Conservation (phyloP, 2,888 invertebrate genomes). For the Lasioglossum marginatum region DNA sequence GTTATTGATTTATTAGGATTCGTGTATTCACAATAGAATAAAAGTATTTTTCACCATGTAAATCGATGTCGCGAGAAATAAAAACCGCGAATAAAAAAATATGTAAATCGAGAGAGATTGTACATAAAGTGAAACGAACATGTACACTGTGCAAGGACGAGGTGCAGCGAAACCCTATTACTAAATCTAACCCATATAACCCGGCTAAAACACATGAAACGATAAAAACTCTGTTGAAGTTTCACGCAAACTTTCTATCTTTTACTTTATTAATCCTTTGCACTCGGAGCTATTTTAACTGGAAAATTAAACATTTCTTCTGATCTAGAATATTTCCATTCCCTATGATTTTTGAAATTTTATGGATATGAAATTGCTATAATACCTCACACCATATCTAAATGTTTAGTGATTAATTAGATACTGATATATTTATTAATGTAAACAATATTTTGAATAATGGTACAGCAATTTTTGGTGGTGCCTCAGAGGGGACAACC, state of each 20-base stretch:
- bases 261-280: not conserved
- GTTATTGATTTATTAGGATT: not conserved
- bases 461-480: too few relatives aligned
- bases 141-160: not conserved
- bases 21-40: not conserved
- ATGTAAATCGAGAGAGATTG: not conserved
- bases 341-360: too few relatives aligned
- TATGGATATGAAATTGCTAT: too few relatives aligned
- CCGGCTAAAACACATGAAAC: not conserved
- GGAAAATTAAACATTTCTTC: too few relatives aligned
- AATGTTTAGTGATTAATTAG: too few relatives aligned
- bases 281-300: too few relatives aligned
- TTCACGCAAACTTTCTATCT: constrained; percentile 5
- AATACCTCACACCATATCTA: too few relatives aligned
- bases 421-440: too few relatives aligned
- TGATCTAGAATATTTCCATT: too few relatives aligned
- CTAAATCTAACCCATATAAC: not conserved
- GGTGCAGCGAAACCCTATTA: not conserved
- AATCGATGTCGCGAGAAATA: not conserved
- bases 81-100: not conserved
- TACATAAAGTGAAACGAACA: not conserved
- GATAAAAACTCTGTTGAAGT: not conserved
- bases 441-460: too few relatives aligned
- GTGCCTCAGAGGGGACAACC: too few relatives aligned
- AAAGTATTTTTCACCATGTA: not conserved